phyloP scores from a whole-genome alignment of 2,113 vertebrate species.

The Irena cyanogastra region DNA sequence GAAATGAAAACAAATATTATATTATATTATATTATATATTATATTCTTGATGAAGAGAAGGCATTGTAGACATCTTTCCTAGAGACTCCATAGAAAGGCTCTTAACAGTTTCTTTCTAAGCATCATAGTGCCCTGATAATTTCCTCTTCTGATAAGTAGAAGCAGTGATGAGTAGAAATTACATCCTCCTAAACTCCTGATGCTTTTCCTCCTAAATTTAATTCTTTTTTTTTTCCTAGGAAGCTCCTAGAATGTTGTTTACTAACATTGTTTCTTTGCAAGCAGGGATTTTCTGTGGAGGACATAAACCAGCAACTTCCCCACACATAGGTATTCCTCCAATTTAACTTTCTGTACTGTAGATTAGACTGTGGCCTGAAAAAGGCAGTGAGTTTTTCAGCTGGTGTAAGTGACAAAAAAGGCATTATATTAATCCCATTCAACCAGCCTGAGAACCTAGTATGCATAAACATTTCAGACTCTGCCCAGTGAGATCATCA shows the following conservation, averaged over 20 bases:
- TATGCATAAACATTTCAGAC: background rate
- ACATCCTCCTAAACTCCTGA: background rate
- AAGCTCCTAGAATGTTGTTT: background rate
- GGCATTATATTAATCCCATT: background rate
- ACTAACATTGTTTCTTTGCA: background rate
- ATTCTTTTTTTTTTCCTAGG: background rate
- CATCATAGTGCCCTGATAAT: background rate
- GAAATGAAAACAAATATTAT: background rate
- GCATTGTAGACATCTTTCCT: background rate
- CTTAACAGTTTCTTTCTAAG: background rate
- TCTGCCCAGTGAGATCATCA: background rate
- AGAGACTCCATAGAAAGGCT: background rate
- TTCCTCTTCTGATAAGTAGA: background rate
- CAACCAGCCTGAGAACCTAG: background rate
- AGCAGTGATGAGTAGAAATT: background rate
- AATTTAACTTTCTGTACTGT: background rate
- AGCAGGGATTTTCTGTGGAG: background rate
- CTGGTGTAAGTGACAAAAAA: background rate
- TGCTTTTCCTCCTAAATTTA: background rate
- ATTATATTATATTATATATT: background rate
- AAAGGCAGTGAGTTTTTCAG: background rate
- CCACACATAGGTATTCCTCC: background rate
- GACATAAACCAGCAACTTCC: background rate
- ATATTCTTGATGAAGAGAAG: background rate
- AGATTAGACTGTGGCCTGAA: background rate